Evolutionary conservation across 2,113 vertebrate genomes (phyloP), one percentile per base, ranked within the genome.

Genomic region (Syngnathus scovelli): DNA sequence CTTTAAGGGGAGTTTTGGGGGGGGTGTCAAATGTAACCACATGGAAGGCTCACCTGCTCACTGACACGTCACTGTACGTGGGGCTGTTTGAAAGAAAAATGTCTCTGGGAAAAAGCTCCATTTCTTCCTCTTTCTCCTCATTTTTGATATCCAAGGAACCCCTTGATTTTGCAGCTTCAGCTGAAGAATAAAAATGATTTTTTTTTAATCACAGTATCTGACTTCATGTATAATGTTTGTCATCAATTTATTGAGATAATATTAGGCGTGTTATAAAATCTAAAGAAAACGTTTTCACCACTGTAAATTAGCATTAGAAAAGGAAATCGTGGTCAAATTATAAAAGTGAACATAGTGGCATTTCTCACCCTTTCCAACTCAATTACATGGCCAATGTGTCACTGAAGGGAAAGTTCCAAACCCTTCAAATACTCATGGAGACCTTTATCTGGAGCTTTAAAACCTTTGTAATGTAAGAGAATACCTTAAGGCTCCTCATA

Each of bases 41-140:
- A 36, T 54, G 18, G 3, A 11, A 2, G 23, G 38, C 75, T 80
- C 81, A 92, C 91, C 91, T 92, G 90, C 90, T 91, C 61, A 91
- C 52, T 11, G 91, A 92, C 48, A 90, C 81, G 0, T 89, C 87
- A 43, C 90, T 91, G 5, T 70, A 8, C 16, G 84, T n/a, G 4
- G 90, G 86, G 69, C 90, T 91, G 61, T 78, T 46, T 12, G 88
- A 68, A 68, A 83, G 55, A 39, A 65, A 55, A 16, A 65, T 62
- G 18, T 66, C 67, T 41, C 49, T 48, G 0, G 33, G 16, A 23
- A 64, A 54, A 11, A 39, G 49, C 58, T 70, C 69, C 1, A 36
- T 59, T 0, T 76, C 78, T 12, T 41, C 12, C 33, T 65, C 62
- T 48, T 0, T n/a, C 2, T 83, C 65, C 56, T 78, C 79, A 6